Evolutionary conservation across 2,888 invertebrate genomes (phyloP).

Genomic region (Laspeyria flexula): DNA sequence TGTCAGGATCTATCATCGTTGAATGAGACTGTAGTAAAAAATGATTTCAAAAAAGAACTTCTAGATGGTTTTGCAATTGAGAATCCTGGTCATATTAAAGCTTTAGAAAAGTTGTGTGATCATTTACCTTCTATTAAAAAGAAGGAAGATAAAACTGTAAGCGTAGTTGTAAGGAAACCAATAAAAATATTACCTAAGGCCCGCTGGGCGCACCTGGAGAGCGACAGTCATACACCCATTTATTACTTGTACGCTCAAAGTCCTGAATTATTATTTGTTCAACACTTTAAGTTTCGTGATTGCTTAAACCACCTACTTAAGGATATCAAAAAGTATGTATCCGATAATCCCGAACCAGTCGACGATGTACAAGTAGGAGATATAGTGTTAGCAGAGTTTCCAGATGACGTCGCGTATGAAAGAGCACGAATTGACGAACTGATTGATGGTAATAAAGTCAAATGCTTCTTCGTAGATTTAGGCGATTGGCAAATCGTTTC

Average conservation of each 20-base stretch:
- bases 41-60: slow-evolving; percentile 84
- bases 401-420: slow-evolving; percentile 70
- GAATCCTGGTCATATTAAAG: slow-evolving; percentile 79
- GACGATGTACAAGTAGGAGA: slow-evolving; percentile 64
- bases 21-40: slow-evolving; percentile 81
- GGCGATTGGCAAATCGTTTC: slow-evolving; percentile 83
- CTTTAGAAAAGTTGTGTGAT: slow-evolving; percentile 77
- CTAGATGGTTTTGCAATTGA: slow-evolving; percentile 66
- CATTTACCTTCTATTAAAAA: slow-evolving; percentile 38
- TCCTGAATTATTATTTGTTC: slow-evolving; percentile 81
- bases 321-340: slow-evolving; percentile 70
- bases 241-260: slow-evolving; percentile 73
- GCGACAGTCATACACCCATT: slow-evolving; percentile 65
- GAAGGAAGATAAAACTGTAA: slow-evolving; percentile 23
- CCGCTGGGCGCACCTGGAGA: slow-evolving; percentile 83
- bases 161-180: slow-evolving; percentile 33
- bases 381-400: slow-evolving; percentile 81
- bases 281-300: slow-evolving; percentile 75
- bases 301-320: slow-evolving; percentile 66
- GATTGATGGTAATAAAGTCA: slow-evolving; percentile 64
- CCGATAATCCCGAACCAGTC: slow-evolving; percentile 47
- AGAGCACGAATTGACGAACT: slow-evolving; percentile 76
- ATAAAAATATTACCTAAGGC: slow-evolving; percentile 43
- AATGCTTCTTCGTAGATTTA: slow-evolving; percentile 88
- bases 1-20: slow-evolving; percentile 81